Evolutionary conservation across 2,113 vertebrate genomes (phyloP), one percentile per base, ranked within the genome.

Genomic region (Grantiella picta): DNA sequence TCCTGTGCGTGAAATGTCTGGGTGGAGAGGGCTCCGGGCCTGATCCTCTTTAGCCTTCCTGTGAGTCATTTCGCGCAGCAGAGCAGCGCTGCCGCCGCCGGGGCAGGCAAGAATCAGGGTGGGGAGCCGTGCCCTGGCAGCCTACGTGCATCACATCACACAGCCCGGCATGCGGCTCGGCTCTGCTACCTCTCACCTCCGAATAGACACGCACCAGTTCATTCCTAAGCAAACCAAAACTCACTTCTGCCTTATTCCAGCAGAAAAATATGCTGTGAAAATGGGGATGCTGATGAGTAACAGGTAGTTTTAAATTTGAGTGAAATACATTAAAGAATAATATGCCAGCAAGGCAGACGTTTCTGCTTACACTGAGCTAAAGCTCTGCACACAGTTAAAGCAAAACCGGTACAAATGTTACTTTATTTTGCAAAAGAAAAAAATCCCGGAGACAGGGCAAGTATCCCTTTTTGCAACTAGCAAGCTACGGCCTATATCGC

Each of bases 71-170:
- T 16, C 6, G 38, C 13, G n/a, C 63, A 25, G 73, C 19, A 4
- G 20, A 50, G 52, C 47, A n/a, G 50, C 27, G 50, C 82, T 54
- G 35, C 70, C 24, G 69, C 78, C 19, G 53, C 5, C 9, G 20
- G 60, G 12, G 23, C 60, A 59, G 54, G 68, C 23, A 17, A 13
- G 24, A 72, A 60, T 25, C 70, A 10, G 56, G 23, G 15, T 10
- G 83, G 29, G 57, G 53, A 90, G 23, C 10, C 1, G 3, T 50
- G 82, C 42, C 63, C 79, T 73, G 20, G 66, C 85, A 90, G 93
- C 71, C 93, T 96, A 97, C 93, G 95, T 97, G 93, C 96, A 63
- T 7, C 27, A 0, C 82, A 90, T 91, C 95, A 95, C 94, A 80
- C 47, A 94, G 69, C 53, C 40, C 89, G 11, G 86, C 59, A 2